Percentiles rank a stretch among this genome's conserved stretches.
Evolutionary conservation across 2,113 vertebrate species (phyloP).

Genomic region (Copsychus sechellarum): DNA sequence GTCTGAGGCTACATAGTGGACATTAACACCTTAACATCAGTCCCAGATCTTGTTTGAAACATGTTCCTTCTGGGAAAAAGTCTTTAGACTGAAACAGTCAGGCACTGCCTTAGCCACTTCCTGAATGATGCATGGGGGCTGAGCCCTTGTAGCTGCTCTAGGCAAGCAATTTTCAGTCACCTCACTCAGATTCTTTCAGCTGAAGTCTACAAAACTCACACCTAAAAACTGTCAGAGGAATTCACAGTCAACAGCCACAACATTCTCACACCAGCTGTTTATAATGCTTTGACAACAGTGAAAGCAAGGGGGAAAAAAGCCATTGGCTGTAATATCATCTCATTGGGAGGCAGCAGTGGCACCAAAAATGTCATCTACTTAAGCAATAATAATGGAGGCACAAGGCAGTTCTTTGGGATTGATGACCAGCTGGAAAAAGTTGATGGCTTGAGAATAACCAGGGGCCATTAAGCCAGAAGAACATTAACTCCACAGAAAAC

Average conservation of each 20-base stretch:
- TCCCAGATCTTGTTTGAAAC: background rate
- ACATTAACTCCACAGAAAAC: constrained; percentile 73
- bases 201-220: background rate
- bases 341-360: background rate
- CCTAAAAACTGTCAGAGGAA: constrained; percentile 20
- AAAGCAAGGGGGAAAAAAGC: background rate
- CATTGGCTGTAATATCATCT: constrained; percentile 10
- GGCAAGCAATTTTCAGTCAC: constrained; percentile 4
- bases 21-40: background rate
- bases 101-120: background rate
- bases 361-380: constrained; percentile 58
- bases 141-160: background rate
- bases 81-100: background rate
- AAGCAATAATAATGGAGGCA: constrained; percentile 53
- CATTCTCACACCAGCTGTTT: constrained; percentile 32
- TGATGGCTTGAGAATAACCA: constrained; percentile 73
- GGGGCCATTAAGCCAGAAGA: constrained; percentile 73
- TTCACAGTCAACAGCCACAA: constrained; percentile 39
- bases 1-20: background rate
- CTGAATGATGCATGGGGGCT: constrained; percentile 1
- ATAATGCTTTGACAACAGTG: constrained; percentile 25
- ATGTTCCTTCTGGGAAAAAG: constrained; percentile 1
- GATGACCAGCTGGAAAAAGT: constrained; percentile 70
- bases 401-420: constrained; percentile 59
- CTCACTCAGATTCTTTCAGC: constrained; percentile 2